Conservation (phyloP, 2,888 invertebrate species). For the Lymantria monacha region DNA sequence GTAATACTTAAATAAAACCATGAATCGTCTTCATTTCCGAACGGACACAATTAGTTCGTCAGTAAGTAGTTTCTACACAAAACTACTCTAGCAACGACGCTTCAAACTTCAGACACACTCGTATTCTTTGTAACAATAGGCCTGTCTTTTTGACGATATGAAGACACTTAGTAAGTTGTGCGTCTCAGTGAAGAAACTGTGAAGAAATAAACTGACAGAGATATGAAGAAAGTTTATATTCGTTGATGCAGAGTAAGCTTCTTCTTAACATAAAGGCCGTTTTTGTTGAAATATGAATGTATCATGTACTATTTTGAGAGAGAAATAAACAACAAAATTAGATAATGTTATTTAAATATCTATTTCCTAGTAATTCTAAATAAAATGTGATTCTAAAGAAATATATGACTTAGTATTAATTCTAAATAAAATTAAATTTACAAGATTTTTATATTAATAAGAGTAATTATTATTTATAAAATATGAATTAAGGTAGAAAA, state of each 20-base stretch:
- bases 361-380: too few relatives aligned
- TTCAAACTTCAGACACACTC: slow-evolving; percentile 6
- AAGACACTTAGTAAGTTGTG: slow-evolving; percentile 27
- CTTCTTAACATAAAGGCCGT: neutral
- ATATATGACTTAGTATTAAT: too few relatives aligned
- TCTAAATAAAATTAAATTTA: too few relatives aligned
- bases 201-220: slow-evolving; percentile 24
- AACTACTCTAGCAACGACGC: slow-evolving; percentile 13
- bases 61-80: slow-evolving; percentile 14
- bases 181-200: slow-evolving; percentile 19
- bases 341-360: too few relatives aligned
- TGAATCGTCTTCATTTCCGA: slow-evolving; percentile 1
- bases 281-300: neutral
- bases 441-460: too few relatives aligned
- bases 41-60: slow-evolving; percentile 17
- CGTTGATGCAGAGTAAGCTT: neutral
- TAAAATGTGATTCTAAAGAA: too few relatives aligned
- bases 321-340: too few relatives aligned
- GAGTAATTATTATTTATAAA: too few relatives aligned
- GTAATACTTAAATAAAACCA: neutral
- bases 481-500: too few relatives aligned
- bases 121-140: slow-evolving; percentile 27
- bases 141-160: slow-evolving; percentile 29
- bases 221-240: neutral
- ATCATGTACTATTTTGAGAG: too few relatives aligned